Evolutionary conservation across 2,797 vertebrate species (phyloP).

Genomic region (Triplophysa yarkandensis): DNA sequence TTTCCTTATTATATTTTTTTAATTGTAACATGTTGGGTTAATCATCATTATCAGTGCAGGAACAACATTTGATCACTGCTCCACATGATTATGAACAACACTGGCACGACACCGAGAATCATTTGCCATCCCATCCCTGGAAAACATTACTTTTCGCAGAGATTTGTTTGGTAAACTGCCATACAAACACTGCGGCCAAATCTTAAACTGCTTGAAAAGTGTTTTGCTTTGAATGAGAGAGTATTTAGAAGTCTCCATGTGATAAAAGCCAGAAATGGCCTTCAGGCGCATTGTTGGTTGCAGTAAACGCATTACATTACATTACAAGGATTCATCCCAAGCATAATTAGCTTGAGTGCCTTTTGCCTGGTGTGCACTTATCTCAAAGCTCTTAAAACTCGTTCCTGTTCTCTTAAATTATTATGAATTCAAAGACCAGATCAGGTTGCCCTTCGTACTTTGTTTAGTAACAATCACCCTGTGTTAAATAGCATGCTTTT

Average conservation of each 20-base stretch:
- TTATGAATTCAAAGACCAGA: slow-evolving; percentile 31
- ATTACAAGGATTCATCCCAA: slow-evolving; percentile 31
- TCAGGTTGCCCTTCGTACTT: slow-evolving; percentile 29
- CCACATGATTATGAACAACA: slow-evolving; percentile 36
- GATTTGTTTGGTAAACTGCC: slow-evolving; percentile 53
- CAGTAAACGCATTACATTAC: slow-evolving; percentile 46
- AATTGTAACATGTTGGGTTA: slow-evolving; percentile 33
- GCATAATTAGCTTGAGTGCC: slow-evolving; percentile 65
- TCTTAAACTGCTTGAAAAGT: slow-evolving; percentile 37
- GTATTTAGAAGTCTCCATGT: slow-evolving; percentile 41
- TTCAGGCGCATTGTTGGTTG: slow-evolving; percentile 47
- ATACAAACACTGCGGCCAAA: slow-evolving; percentile 37
- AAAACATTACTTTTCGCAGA: slow-evolving; percentile 51
- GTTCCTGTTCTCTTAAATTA: slow-evolving; percentile 31
- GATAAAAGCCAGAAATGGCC: slow-evolving; percentile 45
- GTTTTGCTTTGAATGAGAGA: slow-evolving; percentile 17
- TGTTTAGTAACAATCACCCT: slow-evolving; percentile 58
- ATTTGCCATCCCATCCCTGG: slow-evolving; percentile 44
- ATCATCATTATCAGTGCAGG: slow-evolving; percentile 35
- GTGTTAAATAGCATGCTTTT: slow-evolving; percentile 59
- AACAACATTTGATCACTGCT: slow-evolving; percentile 28
- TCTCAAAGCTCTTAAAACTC: slow-evolving; percentile 25
- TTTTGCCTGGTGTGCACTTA: slow-evolving; percentile 39
- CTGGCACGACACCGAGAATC: slow-evolving; percentile 23
- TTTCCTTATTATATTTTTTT: too few relatives aligned